Evolutionary conservation across 2,113 vertebrate genomes (phyloP).

Genomic region (Morone chrysops): DNA sequence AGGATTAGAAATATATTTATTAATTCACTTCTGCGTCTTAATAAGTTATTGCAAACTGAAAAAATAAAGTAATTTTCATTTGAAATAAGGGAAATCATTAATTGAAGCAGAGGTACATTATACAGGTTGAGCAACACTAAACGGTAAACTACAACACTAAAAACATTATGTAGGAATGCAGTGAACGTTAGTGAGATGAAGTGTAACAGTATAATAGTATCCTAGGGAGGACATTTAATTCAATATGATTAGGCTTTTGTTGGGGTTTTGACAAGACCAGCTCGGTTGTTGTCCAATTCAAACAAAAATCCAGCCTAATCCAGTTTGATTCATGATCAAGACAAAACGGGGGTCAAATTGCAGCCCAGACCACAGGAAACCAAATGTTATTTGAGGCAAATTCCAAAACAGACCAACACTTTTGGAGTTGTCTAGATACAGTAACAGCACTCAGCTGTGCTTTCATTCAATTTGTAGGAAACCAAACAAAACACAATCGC

Average conservation of each 20-base stretch:
- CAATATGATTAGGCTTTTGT: constrained; percentile 10
- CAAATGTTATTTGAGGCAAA: constrained; percentile 59
- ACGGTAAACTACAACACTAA: background rate
- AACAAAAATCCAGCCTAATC: constrained; percentile 30
- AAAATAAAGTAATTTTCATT: background rate
- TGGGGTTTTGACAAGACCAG: constrained; percentile 10
- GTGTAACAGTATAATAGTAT: background rate
- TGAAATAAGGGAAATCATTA: background rate
- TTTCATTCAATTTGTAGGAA: constrained; percentile 3
- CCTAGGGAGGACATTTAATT: constrained; percentile 22
- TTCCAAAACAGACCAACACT: background rate
- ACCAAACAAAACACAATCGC: background rate
- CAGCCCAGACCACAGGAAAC: constrained; percentile 53
- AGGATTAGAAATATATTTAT: background rate
- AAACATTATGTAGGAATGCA: constrained; percentile 13
- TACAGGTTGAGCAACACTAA: background rate
- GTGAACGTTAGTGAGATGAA: background rate
- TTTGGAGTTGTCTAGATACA: background rate
- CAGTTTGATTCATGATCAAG: constrained; percentile 16
- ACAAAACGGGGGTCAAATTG: constrained; percentile 25
- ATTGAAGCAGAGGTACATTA: background rate
- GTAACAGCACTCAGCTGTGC: background rate
- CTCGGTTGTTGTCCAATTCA: constrained; percentile 22
- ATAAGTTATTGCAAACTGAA: background rate
- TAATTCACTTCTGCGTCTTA: background rate